These are phyloP conservation scores for Graphium colonna DNA, from an alignment of 2,888 invertebrate genomes.

Conservation along the genomic window DNA sequence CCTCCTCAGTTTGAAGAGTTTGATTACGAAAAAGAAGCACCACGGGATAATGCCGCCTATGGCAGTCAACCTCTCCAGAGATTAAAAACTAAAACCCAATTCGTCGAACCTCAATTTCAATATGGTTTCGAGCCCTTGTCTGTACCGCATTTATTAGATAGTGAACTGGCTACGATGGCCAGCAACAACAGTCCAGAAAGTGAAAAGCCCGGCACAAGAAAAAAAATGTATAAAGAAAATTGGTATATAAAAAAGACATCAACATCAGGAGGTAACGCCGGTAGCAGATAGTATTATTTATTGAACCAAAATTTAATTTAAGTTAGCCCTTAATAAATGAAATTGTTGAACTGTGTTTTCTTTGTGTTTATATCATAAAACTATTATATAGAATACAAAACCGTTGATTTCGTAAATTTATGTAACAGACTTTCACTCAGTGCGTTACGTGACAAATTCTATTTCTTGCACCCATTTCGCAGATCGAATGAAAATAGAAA, in stretches of 20 bases:
- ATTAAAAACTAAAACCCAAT: slow-evolving; percentile 53
- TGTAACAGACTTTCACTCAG: slow-evolving; percentile 66
- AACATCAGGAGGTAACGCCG: slow-evolving; percentile 53
- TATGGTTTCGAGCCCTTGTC: slow-evolving; percentile 71
- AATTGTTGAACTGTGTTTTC: slow-evolving; percentile 24
- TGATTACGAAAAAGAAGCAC: slow-evolving; percentile 50
- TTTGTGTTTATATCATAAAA: slow-evolving; percentile 17
- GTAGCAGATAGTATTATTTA: slow-evolving; percentile 66
- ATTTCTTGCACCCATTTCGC: slow-evolving; percentile 48
- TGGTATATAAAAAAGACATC: slow-evolving; percentile 71
- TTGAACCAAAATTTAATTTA: slow-evolving; percentile 37
- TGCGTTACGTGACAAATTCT: slow-evolving; percentile 62
- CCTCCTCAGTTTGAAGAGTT: slow-evolving; percentile 53
- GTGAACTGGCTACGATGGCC: slow-evolving; percentile 67
- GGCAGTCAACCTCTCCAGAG: slow-evolving; percentile 52
- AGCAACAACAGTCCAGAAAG: slow-evolving; percentile 61
- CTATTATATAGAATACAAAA: not conserved
- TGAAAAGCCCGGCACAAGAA: slow-evolving; percentile 61
- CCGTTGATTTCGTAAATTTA: slow-evolving; percentile 33
- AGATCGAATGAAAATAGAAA: slow-evolving; percentile 43
- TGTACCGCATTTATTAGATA: slow-evolving; percentile 59
- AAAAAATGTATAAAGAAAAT: slow-evolving; percentile 71
- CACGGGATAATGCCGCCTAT: slow-evolving; percentile 53
- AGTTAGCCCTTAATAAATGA: slow-evolving; percentile 38
- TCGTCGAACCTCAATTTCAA: slow-evolving; percentile 71